Percentiles rank a stretch among this genome's conserved stretches.
Conservation (phyloP, 2,113 vertebrate genomes). For the Suricata suricatta region DNA sequence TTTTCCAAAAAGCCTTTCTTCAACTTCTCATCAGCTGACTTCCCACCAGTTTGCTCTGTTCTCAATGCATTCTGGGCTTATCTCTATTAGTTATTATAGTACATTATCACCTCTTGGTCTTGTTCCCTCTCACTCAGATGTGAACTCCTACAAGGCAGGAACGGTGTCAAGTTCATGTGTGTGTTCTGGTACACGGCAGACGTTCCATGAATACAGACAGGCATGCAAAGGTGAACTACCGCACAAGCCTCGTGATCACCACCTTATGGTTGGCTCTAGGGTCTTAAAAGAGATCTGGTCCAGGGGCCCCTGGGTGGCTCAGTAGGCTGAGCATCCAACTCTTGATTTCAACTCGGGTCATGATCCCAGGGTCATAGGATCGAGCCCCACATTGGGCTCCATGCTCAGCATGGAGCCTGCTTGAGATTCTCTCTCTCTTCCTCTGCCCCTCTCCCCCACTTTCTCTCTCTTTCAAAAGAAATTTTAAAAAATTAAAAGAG, state of each 20-base stretch:
- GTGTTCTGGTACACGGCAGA: not conserved
- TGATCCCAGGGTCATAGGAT: no score
- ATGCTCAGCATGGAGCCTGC: no score
- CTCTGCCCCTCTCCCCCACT: no score
- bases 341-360: no score
- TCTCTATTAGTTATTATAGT: not conserved
- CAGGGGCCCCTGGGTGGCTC: no score
- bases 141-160: constrained; percentile 14
- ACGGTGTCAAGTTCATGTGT: not conserved
- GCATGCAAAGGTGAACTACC: not conserved
- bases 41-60: constrained; percentile 24
- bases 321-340: no score
- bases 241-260: not conserved
- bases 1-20: constrained; percentile 5
- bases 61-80: not conserved
- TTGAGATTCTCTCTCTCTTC: no score
- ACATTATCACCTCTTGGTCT: not conserved
- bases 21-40: constrained; percentile 21
- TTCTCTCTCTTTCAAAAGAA: no score
- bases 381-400: no score
- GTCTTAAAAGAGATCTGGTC: not conserved
- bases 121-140: not conserved
- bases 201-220: not conserved
- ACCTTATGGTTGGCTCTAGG: not conserved
- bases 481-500: not conserved